Evolutionary conservation across 2,888 invertebrate genomes (phyloP).

Genomic region (Tenthredo scrophulariae): DNA sequence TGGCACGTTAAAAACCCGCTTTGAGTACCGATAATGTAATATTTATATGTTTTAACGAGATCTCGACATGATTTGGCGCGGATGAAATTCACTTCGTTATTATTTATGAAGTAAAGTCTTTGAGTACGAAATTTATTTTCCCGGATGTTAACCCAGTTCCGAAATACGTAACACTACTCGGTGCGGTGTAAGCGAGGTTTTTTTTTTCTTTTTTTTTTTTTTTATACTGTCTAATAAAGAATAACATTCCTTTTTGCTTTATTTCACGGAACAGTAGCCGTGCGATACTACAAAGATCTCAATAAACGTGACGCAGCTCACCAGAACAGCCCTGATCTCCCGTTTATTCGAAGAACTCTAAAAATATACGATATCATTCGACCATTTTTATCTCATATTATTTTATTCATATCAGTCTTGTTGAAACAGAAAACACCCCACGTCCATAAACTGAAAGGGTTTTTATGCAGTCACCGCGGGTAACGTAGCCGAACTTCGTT

Average conservation of each 20-base stretch:
- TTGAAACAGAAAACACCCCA: neutral
- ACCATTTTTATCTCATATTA: conserved; percentile 20
- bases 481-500: neutral
- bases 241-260: conserved; percentile 11
- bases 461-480: neutral
- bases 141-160: neutral
- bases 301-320: conserved; percentile 17
- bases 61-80: neutral
- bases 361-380: conserved; percentile 25
- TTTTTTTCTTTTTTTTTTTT: neutral
- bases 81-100: conserved; percentile 1
- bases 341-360: neutral
- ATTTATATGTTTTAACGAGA: neutral
- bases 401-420: conserved; percentile 36
- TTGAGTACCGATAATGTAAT: neutral
- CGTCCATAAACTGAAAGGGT: neutral
- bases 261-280: conserved; percentile 17
- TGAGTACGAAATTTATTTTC: neutral
- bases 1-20: neutral
- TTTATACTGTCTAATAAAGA: conserved; percentile 1
- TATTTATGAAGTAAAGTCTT: neutral
- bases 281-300: conserved; percentile 19
- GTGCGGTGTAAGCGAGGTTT: neutral
- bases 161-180: neutral
- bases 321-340: neutral